A percentile compares a stretch with the other conserved stretches of the same genome.
These are phyloP conservation scores for Otocyon megalotis DNA, from an alignment of 2,113 vertebrate species.

Conservation along the genomic window DNA sequence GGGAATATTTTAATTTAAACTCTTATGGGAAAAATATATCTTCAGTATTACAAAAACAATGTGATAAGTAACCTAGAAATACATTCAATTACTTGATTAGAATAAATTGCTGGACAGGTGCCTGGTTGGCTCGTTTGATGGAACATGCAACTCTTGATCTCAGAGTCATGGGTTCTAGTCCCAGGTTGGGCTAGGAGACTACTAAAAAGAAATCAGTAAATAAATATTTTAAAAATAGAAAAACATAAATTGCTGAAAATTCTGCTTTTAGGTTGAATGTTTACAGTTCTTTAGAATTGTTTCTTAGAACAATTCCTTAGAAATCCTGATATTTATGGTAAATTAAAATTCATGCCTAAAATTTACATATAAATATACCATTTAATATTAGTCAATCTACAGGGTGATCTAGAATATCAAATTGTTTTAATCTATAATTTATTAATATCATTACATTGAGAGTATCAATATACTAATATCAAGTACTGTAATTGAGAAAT, in stretches of 20 bases:
- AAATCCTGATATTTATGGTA: neutral
- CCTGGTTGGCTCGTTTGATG: neutral
- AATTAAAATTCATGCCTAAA: neutral
- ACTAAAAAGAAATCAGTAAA: neutral
- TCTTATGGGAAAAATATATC: neutral
- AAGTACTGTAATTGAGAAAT: neutral
- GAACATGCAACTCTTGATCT: neutral
- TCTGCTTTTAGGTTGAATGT: neutral
- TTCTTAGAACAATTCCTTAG: neutral
- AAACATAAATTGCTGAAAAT: neutral
- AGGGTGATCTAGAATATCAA: neutral
- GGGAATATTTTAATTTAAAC: neutral
- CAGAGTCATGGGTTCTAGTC: neutral
- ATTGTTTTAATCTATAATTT: neutral
- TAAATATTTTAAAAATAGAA: neutral
- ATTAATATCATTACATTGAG: neutral
- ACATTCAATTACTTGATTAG: neutral
- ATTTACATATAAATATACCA: neutral
- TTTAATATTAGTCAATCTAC: neutral
- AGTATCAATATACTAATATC: neutral
- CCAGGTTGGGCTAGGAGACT: neutral
- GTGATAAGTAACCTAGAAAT: neutral
- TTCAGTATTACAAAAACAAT: neutral
- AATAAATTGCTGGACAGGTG: neutral
- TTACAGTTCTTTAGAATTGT: neutral